Evolutionary conservation across 2,113 vertebrate genomes (phyloP).

Genomic region (Pica pica): DNA sequence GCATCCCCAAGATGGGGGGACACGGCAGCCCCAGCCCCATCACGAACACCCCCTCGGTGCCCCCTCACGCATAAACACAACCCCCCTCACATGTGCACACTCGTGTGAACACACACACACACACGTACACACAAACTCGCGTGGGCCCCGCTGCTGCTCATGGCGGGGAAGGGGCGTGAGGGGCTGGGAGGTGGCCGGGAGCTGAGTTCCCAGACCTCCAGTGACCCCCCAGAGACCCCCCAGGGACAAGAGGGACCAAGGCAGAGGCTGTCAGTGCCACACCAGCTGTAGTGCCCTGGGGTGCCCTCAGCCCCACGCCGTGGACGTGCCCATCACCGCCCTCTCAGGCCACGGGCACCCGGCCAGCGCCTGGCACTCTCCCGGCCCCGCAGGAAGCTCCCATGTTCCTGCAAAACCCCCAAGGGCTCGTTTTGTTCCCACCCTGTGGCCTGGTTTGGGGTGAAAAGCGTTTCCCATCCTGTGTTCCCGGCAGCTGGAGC

Average conservation of each 20-base stretch:
- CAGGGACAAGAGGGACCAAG: not conserved
- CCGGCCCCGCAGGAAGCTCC: not conserved
- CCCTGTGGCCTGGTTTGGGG: not conserved
- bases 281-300: no score
- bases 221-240: accelerated
- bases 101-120: not conserved
- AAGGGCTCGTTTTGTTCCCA: not conserved
- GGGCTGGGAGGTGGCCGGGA: no score
- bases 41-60: not conserved
- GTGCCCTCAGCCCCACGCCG: not conserved
- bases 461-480: not conserved
- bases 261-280: no score
- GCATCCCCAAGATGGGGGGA: accelerated
- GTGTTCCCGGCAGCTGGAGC: not conserved
- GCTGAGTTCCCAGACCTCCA: not conserved
- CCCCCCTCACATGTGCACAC: accelerated
- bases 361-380: not conserved
- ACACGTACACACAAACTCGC: accelerated
- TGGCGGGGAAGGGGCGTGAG: accelerated
- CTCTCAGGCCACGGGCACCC: not conserved
- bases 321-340: not conserved
- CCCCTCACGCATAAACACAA: no score
- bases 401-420: not conserved
- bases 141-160: not conserved
- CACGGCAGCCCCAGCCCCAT: not conserved